Percentiles rank a stretch among this genome's conserved stretches.
These are phyloP conservation scores for Sturmia bella DNA, from an alignment of 2,888 invertebrate species.

Conservation along the genomic window DNA sequence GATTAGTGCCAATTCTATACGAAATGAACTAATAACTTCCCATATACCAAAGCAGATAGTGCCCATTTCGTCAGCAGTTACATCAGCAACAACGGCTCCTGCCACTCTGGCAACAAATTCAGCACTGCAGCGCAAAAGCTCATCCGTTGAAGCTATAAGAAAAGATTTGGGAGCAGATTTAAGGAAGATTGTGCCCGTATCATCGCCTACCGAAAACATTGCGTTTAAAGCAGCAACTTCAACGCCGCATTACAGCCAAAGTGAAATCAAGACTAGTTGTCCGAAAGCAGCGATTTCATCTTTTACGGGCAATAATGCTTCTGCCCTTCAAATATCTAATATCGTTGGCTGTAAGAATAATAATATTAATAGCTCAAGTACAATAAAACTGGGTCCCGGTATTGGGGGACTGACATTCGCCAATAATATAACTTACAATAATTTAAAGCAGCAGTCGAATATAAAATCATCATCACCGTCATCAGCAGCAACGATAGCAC, in stretches of 20 bases:
- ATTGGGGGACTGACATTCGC: conserved; percentile 82
- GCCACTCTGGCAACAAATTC: conserved; percentile 77
- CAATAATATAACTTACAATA: conserved; percentile 81
- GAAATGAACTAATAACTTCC: conserved; percentile 75
- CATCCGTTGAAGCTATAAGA: conserved; percentile 83
- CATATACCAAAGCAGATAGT: conserved; percentile 78
- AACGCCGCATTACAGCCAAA: conserved; percentile 63
- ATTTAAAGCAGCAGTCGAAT: conserved; percentile 78
- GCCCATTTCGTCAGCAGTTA: conserved; percentile 74
- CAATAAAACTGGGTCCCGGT: conserved; percentile 81
- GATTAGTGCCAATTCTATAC: conserved; percentile 81
- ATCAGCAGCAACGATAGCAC: conserved; percentile 73
- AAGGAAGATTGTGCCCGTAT: conserved; percentile 71
- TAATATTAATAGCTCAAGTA: conserved; percentile 73
- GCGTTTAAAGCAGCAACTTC: conserved; percentile 65
- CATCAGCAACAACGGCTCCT: conserved; percentile 74
- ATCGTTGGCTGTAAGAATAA: conserved; percentile 35
- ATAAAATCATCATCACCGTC: conserved; percentile 73
- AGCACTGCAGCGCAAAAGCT: conserved; percentile 76
- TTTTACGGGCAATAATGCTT: conserved; percentile 37
- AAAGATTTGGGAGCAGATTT: conserved; percentile 86
- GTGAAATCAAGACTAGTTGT: conserved; percentile 59
- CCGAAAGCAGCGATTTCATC: conserved; percentile 49
- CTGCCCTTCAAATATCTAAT: conserved; percentile 21
- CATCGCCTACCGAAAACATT: conserved; percentile 61